These are phyloP conservation scores for Callospermophilus lateralis DNA, from an alignment of 2,113 vertebrate genomes.

Conservation along the genomic window DNA sequence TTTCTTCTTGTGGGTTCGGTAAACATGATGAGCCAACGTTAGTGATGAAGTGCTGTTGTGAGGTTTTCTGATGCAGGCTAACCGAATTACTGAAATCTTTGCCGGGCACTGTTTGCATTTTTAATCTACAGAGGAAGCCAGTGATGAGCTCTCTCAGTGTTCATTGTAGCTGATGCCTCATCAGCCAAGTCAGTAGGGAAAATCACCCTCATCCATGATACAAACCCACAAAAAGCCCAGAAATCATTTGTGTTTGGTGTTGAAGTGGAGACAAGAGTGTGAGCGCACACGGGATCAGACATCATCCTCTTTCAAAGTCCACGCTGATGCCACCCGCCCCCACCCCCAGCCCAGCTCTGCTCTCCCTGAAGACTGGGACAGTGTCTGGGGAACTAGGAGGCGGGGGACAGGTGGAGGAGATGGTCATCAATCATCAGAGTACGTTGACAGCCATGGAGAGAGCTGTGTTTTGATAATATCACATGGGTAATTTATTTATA, in stretches of 20 bases:
- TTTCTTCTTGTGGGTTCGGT: background rate
- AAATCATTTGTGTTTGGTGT: conserved; percentile 13
- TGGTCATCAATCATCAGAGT: background rate
- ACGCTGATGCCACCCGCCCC: background rate
- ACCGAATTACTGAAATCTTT: conserved; percentile 55
- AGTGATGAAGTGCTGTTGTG: conserved; percentile 48
- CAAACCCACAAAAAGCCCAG: background rate
- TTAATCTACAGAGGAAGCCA: conserved; percentile 52
- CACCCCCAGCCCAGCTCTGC: background rate
- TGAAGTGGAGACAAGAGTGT: background rate
- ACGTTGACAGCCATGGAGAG: background rate
- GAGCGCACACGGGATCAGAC: background rate
- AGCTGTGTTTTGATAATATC: background rate
- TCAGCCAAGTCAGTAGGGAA: conserved; percentile 47
- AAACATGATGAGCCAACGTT: background rate
- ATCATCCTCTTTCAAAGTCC: accelerated
- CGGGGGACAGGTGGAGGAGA: background rate
- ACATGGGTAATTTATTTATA: background rate
- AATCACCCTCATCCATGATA: background rate
- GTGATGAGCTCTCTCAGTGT: conserved; percentile 13
- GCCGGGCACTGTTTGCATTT: conserved; percentile 59
- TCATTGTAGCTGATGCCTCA: background rate
- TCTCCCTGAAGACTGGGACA: background rate
- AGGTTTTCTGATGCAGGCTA: conserved; percentile 26
- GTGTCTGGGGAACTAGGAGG: background rate